These are phyloP conservation scores for Corythornis cristatus DNA, from an alignment of 2,113 vertebrate species.

Conservation along the genomic window DNA sequence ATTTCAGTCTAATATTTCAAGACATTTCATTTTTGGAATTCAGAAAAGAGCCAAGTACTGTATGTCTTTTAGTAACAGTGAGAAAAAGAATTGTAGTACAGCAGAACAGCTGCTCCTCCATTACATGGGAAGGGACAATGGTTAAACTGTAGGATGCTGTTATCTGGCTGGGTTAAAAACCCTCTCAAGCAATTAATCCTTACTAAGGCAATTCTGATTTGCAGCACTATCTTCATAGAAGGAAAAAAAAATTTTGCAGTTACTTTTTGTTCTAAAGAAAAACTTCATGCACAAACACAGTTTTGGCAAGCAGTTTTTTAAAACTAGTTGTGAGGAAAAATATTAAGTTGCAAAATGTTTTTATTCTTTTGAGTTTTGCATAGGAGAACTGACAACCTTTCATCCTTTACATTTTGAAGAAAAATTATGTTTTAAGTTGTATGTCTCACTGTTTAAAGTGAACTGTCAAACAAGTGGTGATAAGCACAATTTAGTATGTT, in stretches of 20 bases:
- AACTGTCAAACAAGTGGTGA: slow-evolving; percentile 31
- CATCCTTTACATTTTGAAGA: slow-evolving; percentile 54
- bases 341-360: slow-evolving; percentile 65
- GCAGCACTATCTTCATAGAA: not conserved
- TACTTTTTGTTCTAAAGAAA: not conserved
- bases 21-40: not conserved
- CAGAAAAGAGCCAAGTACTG: not conserved
- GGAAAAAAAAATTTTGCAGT: not conserved
- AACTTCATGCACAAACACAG: not conserved
- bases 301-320: not conserved
- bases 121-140: not conserved
- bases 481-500: slow-evolving; percentile 57
- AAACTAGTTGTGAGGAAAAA: slow-evolving; percentile 74
- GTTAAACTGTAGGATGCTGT: not conserved
- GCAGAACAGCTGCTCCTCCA: not conserved
- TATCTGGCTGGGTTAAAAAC: not conserved
- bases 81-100: not conserved
- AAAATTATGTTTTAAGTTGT: slow-evolving; percentile 62
- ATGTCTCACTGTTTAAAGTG: not conserved
- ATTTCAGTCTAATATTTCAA: not conserved
- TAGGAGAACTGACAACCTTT: slow-evolving; percentile 26
- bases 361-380: slow-evolving; percentile 55
- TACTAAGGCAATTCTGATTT: not conserved
- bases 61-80: not conserved
- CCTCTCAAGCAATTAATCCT: not conserved